These are phyloP conservation scores for Rhizoglyphus robini DNA, from an alignment of 1,140 invertebrate genomes.

Conservation along the genomic window DNA sequence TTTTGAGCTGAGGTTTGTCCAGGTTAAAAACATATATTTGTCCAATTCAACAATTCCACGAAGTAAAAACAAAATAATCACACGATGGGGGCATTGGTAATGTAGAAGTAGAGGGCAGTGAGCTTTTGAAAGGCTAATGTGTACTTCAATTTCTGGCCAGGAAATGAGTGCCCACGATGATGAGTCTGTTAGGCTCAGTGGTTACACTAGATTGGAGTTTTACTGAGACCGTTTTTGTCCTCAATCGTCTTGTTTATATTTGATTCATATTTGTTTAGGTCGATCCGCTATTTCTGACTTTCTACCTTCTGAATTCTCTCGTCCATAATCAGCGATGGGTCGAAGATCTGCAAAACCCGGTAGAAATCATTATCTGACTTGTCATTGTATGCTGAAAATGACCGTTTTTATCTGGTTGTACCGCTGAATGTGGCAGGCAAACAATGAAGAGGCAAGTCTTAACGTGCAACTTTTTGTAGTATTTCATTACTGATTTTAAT, in stretches of 20 bases:
- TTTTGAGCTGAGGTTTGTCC: too few relatives aligned
- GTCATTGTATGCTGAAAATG: conserved; percentile 60
- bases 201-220: not conserved
- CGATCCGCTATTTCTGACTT: not conserved
- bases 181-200: not conserved
- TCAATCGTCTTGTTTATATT: not conserved
- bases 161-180: too few relatives aligned
- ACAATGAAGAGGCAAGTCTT: conserved; percentile 66
- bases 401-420: conserved; percentile 57
- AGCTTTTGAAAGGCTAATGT: too few relatives aligned
- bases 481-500: not conserved
- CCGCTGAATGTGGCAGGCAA: conserved; percentile 91
- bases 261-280: not conserved
- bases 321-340: conserved; percentile 41
- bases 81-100: not conserved
- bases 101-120: too few relatives aligned
- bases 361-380: conserved; percentile 67
- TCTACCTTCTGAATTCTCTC: not conserved
- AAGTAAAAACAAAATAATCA: not conserved
- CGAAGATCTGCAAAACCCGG: conserved; percentile 77
- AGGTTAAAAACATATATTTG: too few relatives aligned
- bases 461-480: conserved; percentile 3
- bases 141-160: too few relatives aligned
- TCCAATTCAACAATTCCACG: too few relatives aligned
- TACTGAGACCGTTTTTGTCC: not conserved